Percentiles rank a stretch among this genome's conserved stretches.
phyloP scores from a whole-genome alignment of 2,888 invertebrate genomes.

The Cylloceria caligata region DNA sequence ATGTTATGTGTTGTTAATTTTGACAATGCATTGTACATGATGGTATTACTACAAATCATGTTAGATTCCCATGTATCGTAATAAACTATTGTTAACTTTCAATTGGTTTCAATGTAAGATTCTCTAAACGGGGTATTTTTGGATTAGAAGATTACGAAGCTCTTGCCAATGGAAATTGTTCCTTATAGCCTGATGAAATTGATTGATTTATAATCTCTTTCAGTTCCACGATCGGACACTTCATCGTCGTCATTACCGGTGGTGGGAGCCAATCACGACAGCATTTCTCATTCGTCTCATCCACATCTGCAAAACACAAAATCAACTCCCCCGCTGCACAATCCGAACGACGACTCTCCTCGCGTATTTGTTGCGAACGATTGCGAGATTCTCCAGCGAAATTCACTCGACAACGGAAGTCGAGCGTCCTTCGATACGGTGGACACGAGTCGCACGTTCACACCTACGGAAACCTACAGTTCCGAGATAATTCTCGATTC shows the following conservation, averaged over 20 bases:
- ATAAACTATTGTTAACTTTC: no score
- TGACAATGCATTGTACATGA: no score
- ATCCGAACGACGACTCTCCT: conserved; percentile 29
- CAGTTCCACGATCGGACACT: conserved; percentile 49
- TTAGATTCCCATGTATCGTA: no score
- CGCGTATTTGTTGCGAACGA: conserved; percentile 15
- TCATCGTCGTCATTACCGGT: conserved; percentile 32
- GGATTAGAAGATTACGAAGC: no score
- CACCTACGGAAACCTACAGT: conserved; percentile 25
- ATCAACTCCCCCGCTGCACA: conserved; percentile 14
- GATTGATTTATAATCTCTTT: not conserved
- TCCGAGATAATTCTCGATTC: conserved; percentile 68
- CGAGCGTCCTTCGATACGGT: conserved; percentile 46
- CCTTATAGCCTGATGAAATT: no score
- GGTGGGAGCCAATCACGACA: conserved; percentile 22
- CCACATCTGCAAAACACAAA: conserved; percentile 16
- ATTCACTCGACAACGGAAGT: conserved; percentile 48
- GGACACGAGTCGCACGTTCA: conserved; percentile 24
- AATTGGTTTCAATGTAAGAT: no score
- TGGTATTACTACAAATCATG: no score
- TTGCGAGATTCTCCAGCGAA: conserved; percentile 37
- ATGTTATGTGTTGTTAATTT: no score
- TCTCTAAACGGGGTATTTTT: no score
- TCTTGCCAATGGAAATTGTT: no score
- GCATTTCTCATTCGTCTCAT: not conserved